Evolutionary conservation across 1,140 invertebrate species (phyloP).

Genomic region (Muscidifurax raptorellus): DNA sequence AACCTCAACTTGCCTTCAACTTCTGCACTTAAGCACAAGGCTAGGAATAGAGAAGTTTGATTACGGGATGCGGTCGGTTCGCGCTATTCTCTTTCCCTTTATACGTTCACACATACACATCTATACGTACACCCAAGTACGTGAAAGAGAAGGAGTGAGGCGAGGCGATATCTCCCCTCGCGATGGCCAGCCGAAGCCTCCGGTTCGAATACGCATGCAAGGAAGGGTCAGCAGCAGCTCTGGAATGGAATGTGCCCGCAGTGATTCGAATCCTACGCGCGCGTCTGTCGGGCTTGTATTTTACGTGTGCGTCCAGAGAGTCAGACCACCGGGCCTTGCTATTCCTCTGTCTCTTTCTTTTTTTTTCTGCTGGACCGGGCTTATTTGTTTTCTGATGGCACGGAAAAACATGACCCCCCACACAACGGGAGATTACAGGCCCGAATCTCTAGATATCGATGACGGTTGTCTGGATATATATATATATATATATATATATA

Average conservation of each 20-base stretch:
- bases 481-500: background rate
- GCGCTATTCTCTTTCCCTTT: slow-evolving; percentile 55
- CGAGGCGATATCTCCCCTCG: slow-evolving; percentile 67
- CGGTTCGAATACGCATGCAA: slow-evolving; percentile 60
- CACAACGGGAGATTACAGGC: background rate
- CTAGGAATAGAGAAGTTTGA: slow-evolving; percentile 56
- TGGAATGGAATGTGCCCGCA: slow-evolving; percentile 72
- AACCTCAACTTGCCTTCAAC: no score
- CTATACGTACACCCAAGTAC: background rate
- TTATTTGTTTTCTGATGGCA: slow-evolving; percentile 28
- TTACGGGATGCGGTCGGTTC: slow-evolving; percentile 65
- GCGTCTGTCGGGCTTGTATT: slow-evolving; percentile 12
- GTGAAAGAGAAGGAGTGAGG: background rate
- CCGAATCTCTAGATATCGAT: slow-evolving; percentile 2
- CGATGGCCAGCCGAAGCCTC: slow-evolving; percentile 59
- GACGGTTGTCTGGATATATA: background rate
- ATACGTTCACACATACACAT: slow-evolving; percentile 54
- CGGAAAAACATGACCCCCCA: slow-evolving; percentile 38
- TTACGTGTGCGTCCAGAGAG: slow-evolving; percentile 30
- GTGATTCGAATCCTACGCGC: slow-evolving; percentile 68
- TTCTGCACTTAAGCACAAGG: no score
- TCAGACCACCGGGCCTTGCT: slow-evolving; percentile 63
- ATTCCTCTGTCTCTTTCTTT: slow-evolving; percentile 17
- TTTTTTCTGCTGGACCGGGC: background rate
- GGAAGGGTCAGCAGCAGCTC: slow-evolving; percentile 53